phyloP scores from a whole-genome alignment of 1,140 invertebrate species.

The Thrips palmi region DNA sequence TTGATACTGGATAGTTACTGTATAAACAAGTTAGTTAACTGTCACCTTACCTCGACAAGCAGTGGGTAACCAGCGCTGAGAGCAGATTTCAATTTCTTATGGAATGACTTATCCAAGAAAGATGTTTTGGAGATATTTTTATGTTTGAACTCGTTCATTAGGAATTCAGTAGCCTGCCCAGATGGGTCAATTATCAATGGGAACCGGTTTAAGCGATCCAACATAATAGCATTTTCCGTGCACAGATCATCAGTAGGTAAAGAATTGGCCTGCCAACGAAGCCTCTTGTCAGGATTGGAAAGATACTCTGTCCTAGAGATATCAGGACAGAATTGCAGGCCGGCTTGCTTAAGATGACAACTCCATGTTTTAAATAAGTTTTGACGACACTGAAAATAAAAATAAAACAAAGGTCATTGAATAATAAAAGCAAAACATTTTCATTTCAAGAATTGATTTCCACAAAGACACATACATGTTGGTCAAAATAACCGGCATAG shows the following conservation, averaged over 20 bases:
- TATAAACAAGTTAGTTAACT: conserved; percentile 6
- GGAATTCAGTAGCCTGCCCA: conserved; percentile 95
- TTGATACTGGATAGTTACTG: not conserved
- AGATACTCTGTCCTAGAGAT: conserved; percentile 95
- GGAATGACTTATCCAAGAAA: conserved; percentile 96
- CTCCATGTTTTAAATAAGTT: conserved; percentile 93
- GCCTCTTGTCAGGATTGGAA: conserved; percentile 94
- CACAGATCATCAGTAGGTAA: conserved; percentile 94
- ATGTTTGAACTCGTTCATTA: conserved; percentile 93
- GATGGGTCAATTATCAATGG: conserved; percentile 98
- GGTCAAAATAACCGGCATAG: conserved; percentile 99
- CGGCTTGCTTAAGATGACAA: conserved; percentile 73
- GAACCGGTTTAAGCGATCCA: conserved; percentile 96
- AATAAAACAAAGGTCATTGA: conserved; percentile 6
- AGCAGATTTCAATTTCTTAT: conserved; percentile 96
- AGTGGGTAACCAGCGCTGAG: conserved; percentile 96
- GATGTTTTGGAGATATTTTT: conserved; percentile 97
- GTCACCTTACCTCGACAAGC: conserved; percentile 48
- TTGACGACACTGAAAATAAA: conserved; percentile 57
- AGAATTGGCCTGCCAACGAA: conserved; percentile 95
- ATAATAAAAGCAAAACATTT: no score
- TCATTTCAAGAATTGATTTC: no score
- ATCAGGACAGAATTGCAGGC: conserved; percentile 77
- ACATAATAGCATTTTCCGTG: conserved; percentile 98
- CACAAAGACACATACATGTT: no score